phyloP scores from a whole-genome alignment of 2,888 invertebrate genomes.

The Taphrorychus bicolor region DNA sequence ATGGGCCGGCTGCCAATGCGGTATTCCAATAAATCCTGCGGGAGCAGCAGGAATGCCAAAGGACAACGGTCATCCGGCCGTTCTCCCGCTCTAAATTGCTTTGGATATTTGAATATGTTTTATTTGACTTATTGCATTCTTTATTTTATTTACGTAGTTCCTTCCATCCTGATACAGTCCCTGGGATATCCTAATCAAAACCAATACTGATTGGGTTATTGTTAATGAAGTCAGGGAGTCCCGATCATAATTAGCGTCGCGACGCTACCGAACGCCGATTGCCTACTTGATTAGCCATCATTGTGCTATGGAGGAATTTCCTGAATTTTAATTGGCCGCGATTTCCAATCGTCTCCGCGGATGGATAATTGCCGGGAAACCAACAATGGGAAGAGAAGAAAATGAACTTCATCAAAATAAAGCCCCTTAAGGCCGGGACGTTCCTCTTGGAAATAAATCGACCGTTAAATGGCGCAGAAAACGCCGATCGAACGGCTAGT shows the following conservation, averaged over 20 bases:
- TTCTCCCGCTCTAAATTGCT: constrained; percentile 33
- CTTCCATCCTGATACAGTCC: neutral
- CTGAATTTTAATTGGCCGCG: constrained; percentile 4
- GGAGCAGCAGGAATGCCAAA: constrained; percentile 38
- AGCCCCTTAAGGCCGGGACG: constrained; percentile 2
- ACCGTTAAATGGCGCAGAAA: constrained; percentile 51
- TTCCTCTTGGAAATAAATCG: constrained; percentile 24
- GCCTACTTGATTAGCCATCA: constrained; percentile 6
- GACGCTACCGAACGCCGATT: neutral
- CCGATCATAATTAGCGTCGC: neutral
- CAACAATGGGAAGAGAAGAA: neutral
- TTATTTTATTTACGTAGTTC: constrained; percentile 3
- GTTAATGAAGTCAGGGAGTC: neutral
- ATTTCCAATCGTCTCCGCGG: constrained; percentile 2
- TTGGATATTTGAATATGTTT: constrained; percentile 39
- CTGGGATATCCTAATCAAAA: neutral
- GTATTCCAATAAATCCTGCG: constrained; percentile 43
- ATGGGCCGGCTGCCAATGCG: constrained; percentile 42
- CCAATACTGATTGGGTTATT: neutral
- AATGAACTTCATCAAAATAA: constrained; percentile 1
- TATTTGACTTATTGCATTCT: constrained; percentile 35
- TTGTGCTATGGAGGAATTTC: constrained; percentile 3
- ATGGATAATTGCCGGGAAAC: neutral
- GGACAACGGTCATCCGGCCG: constrained; percentile 40
- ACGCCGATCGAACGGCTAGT: constrained; percentile 51